Evolutionary conservation across 2,888 invertebrate species (phyloP).

Genomic region (Steinernema carpocapsae): DNA sequence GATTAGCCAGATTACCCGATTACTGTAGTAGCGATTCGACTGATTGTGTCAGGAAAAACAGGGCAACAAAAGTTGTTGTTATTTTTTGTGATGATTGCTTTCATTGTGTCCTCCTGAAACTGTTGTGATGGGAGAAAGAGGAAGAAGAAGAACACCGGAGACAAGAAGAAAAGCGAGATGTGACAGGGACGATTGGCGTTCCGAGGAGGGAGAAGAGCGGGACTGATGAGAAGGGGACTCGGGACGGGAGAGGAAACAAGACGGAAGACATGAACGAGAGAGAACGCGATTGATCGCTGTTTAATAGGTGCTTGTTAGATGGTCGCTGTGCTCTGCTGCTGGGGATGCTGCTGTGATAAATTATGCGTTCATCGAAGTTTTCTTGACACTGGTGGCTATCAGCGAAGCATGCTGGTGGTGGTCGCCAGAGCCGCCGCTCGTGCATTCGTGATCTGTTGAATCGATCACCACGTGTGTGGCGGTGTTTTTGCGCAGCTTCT

Average conservation of each 20-base stretch:
- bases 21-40: background rate
- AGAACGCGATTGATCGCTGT: slow-evolving; percentile 6
- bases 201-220: background rate
- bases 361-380: slow-evolving; percentile 31
- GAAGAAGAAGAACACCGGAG: background rate
- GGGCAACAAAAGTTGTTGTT: background rate
- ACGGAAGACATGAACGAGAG: background rate
- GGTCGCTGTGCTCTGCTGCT: no score
- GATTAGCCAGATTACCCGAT: slow-evolving; percentile 27
- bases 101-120: no score
- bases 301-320: background rate
- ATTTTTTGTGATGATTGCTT: no score
- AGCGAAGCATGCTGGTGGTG: slow-evolving; percentile 23
- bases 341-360: slow-evolving; percentile 16
- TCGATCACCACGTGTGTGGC: slow-evolving; percentile 25
- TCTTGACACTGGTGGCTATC: background rate
- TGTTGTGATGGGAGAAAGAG: no score
- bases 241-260: background rate
- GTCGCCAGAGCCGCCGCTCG: slow-evolving; percentile 5
- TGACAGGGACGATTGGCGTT: no score
- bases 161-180: background rate
- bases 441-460: slow-evolving; percentile 28
- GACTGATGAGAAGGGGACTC: background rate
- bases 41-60: background rate
- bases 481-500: slow-evolving; percentile 22